phyloP scores from a whole-genome alignment of 1,140 invertebrate species.

The Apis florea region DNA sequence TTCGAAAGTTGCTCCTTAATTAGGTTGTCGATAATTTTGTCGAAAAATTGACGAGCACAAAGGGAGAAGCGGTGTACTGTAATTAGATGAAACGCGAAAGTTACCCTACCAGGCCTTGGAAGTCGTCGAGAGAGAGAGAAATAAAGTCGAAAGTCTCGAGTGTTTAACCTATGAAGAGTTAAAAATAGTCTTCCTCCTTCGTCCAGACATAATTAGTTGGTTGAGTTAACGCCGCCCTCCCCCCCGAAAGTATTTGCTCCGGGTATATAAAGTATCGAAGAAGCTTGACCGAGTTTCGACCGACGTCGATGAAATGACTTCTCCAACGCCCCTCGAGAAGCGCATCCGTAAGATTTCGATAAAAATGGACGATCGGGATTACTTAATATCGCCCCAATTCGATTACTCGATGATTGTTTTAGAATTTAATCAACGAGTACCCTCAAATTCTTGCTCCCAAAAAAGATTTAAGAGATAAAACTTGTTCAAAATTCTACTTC shows the following conservation, averaged over 20 bases:
- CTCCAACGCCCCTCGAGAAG: background rate
- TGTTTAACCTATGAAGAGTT: background rate
- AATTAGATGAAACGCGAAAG: background rate
- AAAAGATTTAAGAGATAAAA: no score
- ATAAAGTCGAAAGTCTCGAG: conserved; percentile 17
- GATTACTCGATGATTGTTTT: background rate
- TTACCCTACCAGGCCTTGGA: background rate
- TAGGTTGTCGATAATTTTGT: conserved; percentile 13
- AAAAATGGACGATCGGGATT: conserved; percentile 4
- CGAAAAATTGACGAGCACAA: background rate
- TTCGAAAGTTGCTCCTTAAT: background rate
- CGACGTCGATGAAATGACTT: conserved; percentile 8
- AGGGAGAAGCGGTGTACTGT: no score
- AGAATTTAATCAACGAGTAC: no score
- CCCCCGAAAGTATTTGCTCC: background rate
- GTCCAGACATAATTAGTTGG: conserved; percentile 29
- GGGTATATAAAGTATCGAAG: conserved; percentile 1
- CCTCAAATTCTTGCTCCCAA: no score
- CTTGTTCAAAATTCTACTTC: no score
- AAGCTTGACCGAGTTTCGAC: conserved; percentile 29
- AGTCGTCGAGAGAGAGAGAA: conserved; percentile 8
- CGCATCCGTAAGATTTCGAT: conserved; percentile 4
- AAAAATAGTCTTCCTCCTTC: background rate
- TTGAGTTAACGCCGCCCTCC: background rate
- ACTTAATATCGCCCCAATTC: background rate